Percentiles rank a stretch among this genome's conserved stretches.
Conservation (phyloP, 2,888 invertebrate genomes). For the Cheilosia variabilis region DNA sequence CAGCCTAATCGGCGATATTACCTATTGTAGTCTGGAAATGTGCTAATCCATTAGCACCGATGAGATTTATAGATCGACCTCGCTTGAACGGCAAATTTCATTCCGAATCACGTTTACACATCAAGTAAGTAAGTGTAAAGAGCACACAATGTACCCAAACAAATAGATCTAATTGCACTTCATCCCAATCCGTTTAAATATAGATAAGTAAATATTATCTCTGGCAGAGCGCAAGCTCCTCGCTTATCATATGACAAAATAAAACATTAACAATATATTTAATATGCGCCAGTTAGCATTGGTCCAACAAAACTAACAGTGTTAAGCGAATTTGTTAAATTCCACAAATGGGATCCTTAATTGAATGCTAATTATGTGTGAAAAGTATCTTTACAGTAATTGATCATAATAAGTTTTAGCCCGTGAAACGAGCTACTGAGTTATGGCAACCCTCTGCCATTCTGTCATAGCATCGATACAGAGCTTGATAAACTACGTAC, state of each 20-base stretch:
- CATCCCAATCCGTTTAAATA: neutral
- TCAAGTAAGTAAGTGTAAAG: constrained; percentile 27
- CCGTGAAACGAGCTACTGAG: neutral
- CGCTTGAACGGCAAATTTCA: constrained; percentile 14
- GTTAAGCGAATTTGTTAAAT: constrained; percentile 48
- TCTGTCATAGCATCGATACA: constrained; percentile 39
- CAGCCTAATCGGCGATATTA: neutral
- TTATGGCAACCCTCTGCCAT: constrained; percentile 47
- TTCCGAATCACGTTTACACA: constrained; percentile 33
- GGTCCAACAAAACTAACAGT: constrained; percentile 36
- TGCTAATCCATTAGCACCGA: constrained; percentile 37
- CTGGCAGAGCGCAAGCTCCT: constrained; percentile 10
- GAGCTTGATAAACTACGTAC: constrained; percentile 35
- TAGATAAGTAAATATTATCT: constrained; percentile 5
- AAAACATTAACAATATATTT: constrained; percentile 32
- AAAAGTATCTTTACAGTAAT: constrained; percentile 33
- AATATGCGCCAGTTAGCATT: constrained; percentile 58
- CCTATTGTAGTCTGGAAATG: neutral
- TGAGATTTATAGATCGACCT: constrained; percentile 14
- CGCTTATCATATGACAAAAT: constrained; percentile 54
- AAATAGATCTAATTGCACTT: neutral
- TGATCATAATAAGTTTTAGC: constrained; percentile 19
- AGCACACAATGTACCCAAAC: constrained; percentile 1
- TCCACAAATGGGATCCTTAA: constrained; percentile 49
- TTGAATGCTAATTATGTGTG: constrained; percentile 40